Percentiles rank a stretch among this genome's conserved stretches.
Conservation (phyloP, 2,888 invertebrate species). For the Polydesmus complanatus region DNA sequence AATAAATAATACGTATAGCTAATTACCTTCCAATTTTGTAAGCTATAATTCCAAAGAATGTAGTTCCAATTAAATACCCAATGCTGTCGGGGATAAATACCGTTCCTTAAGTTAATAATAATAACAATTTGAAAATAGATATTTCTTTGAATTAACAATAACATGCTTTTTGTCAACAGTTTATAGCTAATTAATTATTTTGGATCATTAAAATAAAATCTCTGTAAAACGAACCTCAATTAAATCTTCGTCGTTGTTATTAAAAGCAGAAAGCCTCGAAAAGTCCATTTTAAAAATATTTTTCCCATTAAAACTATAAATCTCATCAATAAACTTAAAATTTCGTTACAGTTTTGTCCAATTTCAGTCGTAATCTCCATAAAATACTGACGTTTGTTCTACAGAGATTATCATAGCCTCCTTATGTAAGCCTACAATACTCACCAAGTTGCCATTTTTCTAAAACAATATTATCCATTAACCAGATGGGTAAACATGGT, state of each 20-base stretch:
- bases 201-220: too few species aligned
- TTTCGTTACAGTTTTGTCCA: too few species aligned
- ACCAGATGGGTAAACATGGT: conserved; percentile 68
- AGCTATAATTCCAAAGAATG: conserved; percentile 55
- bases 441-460: conserved; percentile 19
- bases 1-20: background rate
- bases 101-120: conserved; percentile 39
- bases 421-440: background rate
- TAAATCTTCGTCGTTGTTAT: background rate
- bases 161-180: too few species aligned
- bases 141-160: background rate
- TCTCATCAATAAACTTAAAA: too few species aligned
- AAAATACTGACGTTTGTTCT: too few species aligned
- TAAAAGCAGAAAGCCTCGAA: too few species aligned
- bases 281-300: too few species aligned
- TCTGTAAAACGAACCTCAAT: background rate
- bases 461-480: conserved; percentile 50
- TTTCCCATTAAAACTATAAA: too few species aligned
- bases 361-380: too few species aligned
- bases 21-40: conserved; percentile 42
- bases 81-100: conserved; percentile 75
- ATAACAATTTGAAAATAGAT: background rate
- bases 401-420: background rate
- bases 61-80: conserved; percentile 67
- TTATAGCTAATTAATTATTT: too few species aligned